Conservation (phyloP, 2,888 invertebrate genomes). For the Dexiosoma caninum region DNA sequence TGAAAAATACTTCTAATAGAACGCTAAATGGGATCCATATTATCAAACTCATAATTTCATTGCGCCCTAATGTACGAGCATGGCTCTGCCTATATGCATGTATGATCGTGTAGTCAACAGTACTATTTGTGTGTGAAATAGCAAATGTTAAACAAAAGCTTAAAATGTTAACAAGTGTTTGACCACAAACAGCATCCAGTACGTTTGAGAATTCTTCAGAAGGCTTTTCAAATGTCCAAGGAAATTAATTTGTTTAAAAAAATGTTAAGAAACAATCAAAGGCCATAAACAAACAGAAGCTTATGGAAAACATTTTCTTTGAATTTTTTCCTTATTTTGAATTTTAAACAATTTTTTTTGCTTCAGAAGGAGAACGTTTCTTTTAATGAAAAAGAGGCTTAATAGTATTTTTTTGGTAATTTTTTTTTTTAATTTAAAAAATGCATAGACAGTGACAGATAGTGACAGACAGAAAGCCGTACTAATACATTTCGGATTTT, state of each 20-base stretch:
- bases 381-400: too few species aligned
- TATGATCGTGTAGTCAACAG: neutral
- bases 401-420: too few species aligned
- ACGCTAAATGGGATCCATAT: too few species aligned
- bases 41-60: neutral
- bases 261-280: neutral
- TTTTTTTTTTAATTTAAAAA: too few species aligned
- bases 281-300: neutral
- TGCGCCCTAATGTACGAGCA: neutral
- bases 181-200: too few species aligned
- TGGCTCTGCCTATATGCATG: too few species aligned
- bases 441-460: neutral
- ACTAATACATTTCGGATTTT: too few species aligned
- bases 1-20: too few species aligned
- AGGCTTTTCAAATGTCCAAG: neutral
- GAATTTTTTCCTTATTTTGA: neutral
- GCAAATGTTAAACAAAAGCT: conserved; percentile 48
- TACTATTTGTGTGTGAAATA: conserved; percentile 6
- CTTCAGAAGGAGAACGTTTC: too few species aligned
- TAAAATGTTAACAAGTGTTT: conserved; percentile 56
- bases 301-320: neutral
- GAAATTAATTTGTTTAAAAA: neutral
- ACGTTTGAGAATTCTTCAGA: conserved; percentile 19
- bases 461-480: too few species aligned
- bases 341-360: too few species aligned